phyloP scores from a whole-genome alignment of 92 coral and sea anemone species.

The Porites lobata region DNA sequence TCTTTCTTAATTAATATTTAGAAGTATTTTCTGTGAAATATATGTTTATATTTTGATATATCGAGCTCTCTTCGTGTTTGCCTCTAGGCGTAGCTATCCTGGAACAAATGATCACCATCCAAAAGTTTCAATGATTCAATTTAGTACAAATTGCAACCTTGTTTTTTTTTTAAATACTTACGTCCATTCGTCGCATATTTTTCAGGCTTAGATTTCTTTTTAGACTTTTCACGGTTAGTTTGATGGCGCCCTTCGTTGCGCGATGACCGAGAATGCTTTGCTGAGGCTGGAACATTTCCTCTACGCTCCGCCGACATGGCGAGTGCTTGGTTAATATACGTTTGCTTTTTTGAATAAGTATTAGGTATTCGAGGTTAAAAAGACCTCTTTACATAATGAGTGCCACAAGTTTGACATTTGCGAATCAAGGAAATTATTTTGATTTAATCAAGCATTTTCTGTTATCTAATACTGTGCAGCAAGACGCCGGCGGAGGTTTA shows the following conservation, averaged over 20 bases:
- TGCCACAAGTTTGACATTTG: constrained; percentile 23
- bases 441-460: constrained; percentile 13
- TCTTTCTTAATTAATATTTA: too few relatives aligned
- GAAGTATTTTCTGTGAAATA: too few relatives aligned
- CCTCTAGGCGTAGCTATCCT: too few relatives aligned
- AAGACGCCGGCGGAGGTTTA: neutral
- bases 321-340: neutral
- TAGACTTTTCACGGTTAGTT: neutral
- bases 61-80: too few relatives aligned
- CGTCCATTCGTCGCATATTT: neutral
- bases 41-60: too few relatives aligned
- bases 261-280: neutral
- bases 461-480: neutral
- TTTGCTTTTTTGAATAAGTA: neutral
- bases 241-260: neutral
- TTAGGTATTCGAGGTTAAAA: neutral
- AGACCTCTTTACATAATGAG: constrained; percentile 12
- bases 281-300: neutral
- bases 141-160: neutral
- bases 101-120: too few relatives aligned
- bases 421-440: neutral
- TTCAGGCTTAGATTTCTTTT: neutral
- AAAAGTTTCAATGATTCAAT: too few relatives aligned
- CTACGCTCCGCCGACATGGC: constrained; percentile 26
- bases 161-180: neutral